These are phyloP conservation scores for Psittacula cyanocephala DNA, from an alignment of 2,113 vertebrate species.

Conservation along the genomic window DNA sequence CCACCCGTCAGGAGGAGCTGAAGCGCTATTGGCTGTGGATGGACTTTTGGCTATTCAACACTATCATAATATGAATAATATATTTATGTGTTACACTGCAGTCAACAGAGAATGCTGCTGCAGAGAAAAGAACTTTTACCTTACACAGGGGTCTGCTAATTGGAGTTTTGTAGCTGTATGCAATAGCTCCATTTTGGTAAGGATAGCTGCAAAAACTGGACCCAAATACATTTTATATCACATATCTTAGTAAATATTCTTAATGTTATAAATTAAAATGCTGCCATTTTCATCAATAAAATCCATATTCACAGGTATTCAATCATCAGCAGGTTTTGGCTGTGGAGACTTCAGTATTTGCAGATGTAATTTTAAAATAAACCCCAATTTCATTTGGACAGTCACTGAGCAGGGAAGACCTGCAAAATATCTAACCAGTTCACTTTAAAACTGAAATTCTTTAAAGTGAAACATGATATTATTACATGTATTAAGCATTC, in stretches of 20 bases:
- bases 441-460: neutral
- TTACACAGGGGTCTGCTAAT: neutral
- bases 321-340: neutral
- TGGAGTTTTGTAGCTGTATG: neutral
- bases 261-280: neutral
- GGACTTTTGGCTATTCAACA: neutral
- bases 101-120: neutral
- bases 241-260: neutral
- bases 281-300: neutral
- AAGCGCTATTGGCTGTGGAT: neutral
- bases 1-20: neutral
- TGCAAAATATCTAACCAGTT: neutral
- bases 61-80: neutral
- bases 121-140: neutral
- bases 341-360: neutral
- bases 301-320: neutral
- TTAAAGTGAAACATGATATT: neutral
- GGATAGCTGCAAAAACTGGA: neutral
- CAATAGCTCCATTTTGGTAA: neutral
- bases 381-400: neutral
- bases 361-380: neutral
- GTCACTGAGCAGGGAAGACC: neutral
- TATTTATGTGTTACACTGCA: neutral
- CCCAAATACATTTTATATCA: neutral
- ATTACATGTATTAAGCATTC: neutral